Base-by-base conservation (phyloP, 1,140 invertebrate species). In the Riptortus pedestris region DNA sequence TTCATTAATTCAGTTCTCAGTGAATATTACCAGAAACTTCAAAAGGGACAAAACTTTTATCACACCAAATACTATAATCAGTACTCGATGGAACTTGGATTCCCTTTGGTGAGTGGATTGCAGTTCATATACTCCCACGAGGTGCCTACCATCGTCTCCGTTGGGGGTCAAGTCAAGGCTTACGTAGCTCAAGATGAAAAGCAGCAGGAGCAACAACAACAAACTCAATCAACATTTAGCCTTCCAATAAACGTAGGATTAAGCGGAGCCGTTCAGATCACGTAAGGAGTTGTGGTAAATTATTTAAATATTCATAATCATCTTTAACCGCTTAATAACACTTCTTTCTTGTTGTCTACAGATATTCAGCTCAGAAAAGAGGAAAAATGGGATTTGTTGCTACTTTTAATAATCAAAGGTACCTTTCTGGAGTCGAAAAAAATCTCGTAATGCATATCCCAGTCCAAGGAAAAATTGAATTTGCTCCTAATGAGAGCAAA, bases 101-200 rank as follows among this genome's bases (percentile, higher is more conserved):
- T 85, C 75, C 84, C 85, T 1, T 77, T 81, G 14, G 81, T 79
- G 65, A 80, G 76, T 63, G 85, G 85, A 70, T 74, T 86, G 55
- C 84, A 83, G 27, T 84, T 84, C 67, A 71, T 80, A 45, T 83
- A 76, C 71, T 79, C 76, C n/a, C 76, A 81, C 47, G 78, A 80
- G 61, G 69, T 71, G 29, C 83, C 83, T 1, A 72, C 73, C 0
- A 57, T 84, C 2, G 4, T 75, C 0, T 73, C 71, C 31, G n/a
- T 79, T 9, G 73, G 75, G 45, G 74, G 79, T 2, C 71, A 78
- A 60, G 68, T 76, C 22, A 74, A 76, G 64, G 71, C 69, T 24
- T 71, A 73, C 20, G 71, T 73, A 38, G 68, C 75, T 51, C 72
- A 74, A 26, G 66, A 73, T 65, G n/a, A n/a, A n/a, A n/a, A n/a